These are phyloP conservation scores for Spisula subtruncata DNA, from an alignment of 2,888 invertebrate genomes.

Conservation along the genomic window DNA sequence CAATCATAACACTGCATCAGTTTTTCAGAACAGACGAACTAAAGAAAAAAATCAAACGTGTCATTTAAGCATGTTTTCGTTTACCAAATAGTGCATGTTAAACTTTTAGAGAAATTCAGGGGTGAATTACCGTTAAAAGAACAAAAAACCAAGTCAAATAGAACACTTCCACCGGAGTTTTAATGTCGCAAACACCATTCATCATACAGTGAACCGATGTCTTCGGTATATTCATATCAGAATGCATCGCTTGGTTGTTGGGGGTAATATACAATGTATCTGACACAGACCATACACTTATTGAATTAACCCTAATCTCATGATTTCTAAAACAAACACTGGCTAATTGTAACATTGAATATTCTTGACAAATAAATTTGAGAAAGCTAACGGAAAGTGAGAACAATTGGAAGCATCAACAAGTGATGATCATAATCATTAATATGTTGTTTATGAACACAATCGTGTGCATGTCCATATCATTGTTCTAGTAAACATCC, in stretches of 20 bases:
- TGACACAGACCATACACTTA: background rate
- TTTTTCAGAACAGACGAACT: no score
- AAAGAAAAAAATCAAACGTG: no score
- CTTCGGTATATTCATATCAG: no score
- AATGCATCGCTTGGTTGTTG: no score
- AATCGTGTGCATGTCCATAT: no score
- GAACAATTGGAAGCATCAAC: background rate
- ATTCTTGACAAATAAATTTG: background rate
- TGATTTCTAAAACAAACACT: background rate
- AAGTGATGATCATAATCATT: background rate
- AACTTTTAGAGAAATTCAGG: no score
- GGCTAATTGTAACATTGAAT: background rate
- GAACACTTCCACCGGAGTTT: background rate
- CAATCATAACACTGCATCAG: no score
- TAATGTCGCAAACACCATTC: background rate
- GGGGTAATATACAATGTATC: background rate
- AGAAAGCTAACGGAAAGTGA: background rate
- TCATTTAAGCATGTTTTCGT: no score
- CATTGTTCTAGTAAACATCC: no score
- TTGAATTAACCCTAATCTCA: conserved; percentile 19
- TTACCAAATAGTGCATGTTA: no score
- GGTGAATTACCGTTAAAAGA: no score
- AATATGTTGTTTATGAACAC: background rate
- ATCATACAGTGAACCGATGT: background rate
- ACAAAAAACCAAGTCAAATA: no score